Conservation (phyloP, 2,888 invertebrate genomes). For the Meghimatium bilineatum region DNA sequence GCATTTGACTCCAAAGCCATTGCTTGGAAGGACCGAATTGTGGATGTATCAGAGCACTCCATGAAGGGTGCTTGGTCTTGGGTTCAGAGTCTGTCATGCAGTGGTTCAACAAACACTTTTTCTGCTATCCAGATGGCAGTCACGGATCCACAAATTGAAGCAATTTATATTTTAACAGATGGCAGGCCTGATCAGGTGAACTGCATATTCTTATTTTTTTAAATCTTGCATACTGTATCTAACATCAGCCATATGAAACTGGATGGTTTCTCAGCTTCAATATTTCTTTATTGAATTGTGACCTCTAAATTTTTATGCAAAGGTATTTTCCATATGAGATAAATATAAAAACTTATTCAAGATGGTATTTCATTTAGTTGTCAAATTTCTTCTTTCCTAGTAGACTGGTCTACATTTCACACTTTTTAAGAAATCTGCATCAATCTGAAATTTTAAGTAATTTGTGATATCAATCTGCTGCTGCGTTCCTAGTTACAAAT, state of each 20-base stretch:
- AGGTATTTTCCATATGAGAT: too few species aligned
- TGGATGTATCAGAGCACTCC: conserved; percentile 74
- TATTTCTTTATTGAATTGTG: too few species aligned
- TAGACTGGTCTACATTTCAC: too few species aligned
- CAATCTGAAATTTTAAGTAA: too few species aligned
- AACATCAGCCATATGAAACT: background rate
- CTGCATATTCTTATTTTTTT: background rate
- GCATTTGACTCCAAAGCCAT: conserved; percentile 72
- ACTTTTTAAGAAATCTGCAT: too few species aligned
- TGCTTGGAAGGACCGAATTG: conserved; percentile 75
- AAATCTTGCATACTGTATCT: background rate
- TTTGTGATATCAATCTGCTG: too few species aligned
- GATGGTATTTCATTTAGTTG: too few species aligned
- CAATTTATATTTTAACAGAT: conserved; percentile 77
- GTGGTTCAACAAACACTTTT: conserved; percentile 77
- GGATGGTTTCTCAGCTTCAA: too few species aligned
- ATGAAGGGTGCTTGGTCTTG: conserved; percentile 73
- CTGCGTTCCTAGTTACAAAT: too few species aligned
- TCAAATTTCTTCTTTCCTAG: too few species aligned
- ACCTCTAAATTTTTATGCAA: too few species aligned
- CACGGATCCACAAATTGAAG: conserved; percentile 74
- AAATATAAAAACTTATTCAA: too few species aligned
- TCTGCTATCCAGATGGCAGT: conserved; percentile 75
- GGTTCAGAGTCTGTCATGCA: conserved; percentile 72
- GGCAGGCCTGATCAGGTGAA: conserved; percentile 77